Evolutionary conservation across 2,113 vertebrate species (phyloP), one percentile per base, ranked within the genome.

Genomic region (Brachypodius melanocephalos): DNA sequence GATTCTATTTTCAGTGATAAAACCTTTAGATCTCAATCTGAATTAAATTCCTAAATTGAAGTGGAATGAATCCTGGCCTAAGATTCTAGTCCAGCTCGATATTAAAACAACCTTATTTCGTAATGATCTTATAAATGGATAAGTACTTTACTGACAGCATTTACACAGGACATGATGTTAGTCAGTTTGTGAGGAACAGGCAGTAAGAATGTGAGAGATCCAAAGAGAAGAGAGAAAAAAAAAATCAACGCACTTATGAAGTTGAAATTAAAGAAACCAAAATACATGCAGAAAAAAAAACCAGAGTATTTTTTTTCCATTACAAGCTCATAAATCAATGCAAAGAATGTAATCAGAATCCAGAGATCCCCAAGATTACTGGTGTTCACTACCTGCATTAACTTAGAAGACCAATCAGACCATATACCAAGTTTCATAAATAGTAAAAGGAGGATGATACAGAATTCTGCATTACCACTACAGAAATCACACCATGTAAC

Each of bases 221-320:
- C 17, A 16, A 61, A 40, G 31, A 42, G 9, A 4, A 75, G 5
- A 81, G 12, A 61, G 21, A 68, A 72, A 82, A 66, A 72, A 51
- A 61, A 26, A n/a, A n/a, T 14, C 40, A 59, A 40, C 1, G 5
- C 3, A 14, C 13, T 25, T 69, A 79, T 17, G 14, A 88, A 82
- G 65, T 65, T 40, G 12, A 59, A 51, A 46, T 18, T 59, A 71
- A 75, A 79, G 52, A 90, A 81, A 67, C 17, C 21, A 92, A 74
- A 26, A 38, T 15, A 52, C 5, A 15, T 4, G 31, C 2, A 36
- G 8, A 43, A 61, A 4, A 15, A 3, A 11, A 1, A 22, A n/a
- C n/a, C n/a, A n/a, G 49, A 58, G 10, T 24, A 38, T 7, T 79
- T 8, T 83, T 81, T 79, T 59, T n/a, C 26, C 48, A 25, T 73